Base-by-base conservation (phyloP, 2,113 vertebrate genomes). In the Ariopsis seemanni region DNA sequence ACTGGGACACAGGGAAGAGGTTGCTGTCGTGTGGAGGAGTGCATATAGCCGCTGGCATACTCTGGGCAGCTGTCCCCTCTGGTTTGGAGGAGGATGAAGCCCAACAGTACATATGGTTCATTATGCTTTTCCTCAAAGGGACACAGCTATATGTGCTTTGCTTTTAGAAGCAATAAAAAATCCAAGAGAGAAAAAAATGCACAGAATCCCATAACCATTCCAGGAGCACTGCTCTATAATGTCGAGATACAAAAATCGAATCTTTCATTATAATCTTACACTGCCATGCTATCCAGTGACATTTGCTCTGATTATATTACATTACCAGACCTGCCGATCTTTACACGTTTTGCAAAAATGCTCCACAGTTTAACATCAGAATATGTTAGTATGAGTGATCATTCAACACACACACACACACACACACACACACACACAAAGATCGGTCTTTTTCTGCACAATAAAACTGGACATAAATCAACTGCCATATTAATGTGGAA, bases 81-180 rank as follows among this genome's bases (percentile, higher is more conserved):
- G 71, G 71, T 50, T 74, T 50, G 42, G 71, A 74, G 42, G 71
- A 74, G 18, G 71, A 74, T 48, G 71, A 74, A 74, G 71, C 30
- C 69, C 30, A 71, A 10, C 69, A 71, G 69, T 71, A 18, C 67
- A 69, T 34, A 15, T 18, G 3, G 18, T 74, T 74, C 48, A 42
- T 74, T 74, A 74, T 48, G 9, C 42, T 22, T 14, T 74, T 50
- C 71, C 71, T 50, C 71, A 34, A 18, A 72, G 17, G 30, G 17
- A 72, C 15, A 20, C 69, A 48, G 17, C 34, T 22, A 48, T 50
- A 50, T 34, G 15, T 15, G 6, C 69, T 71, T 17, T 71, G 69
- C 30, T 34, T 71, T 71, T 71, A 4, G 25, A 5, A 42, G 18
- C 69, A 71, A n/a, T n/a, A 67, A 25, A 67, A 67, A 63, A 71